These are phyloP conservation scores for Hylaeus anthracinus DNA, from an alignment of 1,140 invertebrate genomes.

Conservation along the genomic window DNA sequence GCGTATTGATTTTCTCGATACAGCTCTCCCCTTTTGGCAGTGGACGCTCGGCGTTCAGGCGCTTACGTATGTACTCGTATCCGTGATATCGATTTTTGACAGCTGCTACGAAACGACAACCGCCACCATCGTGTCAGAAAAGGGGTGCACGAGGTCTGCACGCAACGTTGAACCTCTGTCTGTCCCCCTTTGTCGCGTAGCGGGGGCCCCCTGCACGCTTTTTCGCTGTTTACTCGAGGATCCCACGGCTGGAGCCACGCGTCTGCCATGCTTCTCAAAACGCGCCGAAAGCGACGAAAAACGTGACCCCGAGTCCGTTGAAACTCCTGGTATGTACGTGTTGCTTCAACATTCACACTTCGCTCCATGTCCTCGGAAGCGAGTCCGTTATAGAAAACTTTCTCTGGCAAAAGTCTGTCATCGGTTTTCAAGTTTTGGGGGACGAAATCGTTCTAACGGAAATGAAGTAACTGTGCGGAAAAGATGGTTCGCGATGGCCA, in stretches of 20 bases:
- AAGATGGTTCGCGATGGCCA: too few relatives aligned
- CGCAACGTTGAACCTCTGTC: constrained; percentile 4
- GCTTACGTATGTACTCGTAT: constrained; percentile 3
- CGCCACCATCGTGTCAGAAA: constrained; percentile 15
- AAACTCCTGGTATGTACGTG: neutral
- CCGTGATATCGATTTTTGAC: constrained; percentile 79
- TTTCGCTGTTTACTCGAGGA: constrained; percentile 37
- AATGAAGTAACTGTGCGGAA: too few relatives aligned
- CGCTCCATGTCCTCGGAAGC: too few relatives aligned
- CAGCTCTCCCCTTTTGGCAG: constrained; percentile 14
- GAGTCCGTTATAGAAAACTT: too few relatives aligned
- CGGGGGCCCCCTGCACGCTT: neutral
- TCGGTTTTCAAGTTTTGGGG: too few relatives aligned
- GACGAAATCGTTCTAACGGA: too few relatives aligned
- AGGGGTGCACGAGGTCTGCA: constrained; percentile 43
- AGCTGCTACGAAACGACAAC: constrained; percentile 72
- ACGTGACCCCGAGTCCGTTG: neutral
- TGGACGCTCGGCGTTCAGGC: constrained; percentile 21
- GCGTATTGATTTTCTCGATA: constrained; percentile 68
- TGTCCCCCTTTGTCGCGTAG: too few relatives aligned
- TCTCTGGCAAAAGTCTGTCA: too few relatives aligned
- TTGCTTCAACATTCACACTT: neutral
- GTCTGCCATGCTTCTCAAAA: constrained; percentile 13
- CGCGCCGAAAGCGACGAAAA: constrained; percentile 2
- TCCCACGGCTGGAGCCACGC: constrained; percentile 14